These are phyloP conservation scores for Cosmia trapezina DNA, from an alignment of 2,888 invertebrate genomes.

Conservation along the genomic window DNA sequence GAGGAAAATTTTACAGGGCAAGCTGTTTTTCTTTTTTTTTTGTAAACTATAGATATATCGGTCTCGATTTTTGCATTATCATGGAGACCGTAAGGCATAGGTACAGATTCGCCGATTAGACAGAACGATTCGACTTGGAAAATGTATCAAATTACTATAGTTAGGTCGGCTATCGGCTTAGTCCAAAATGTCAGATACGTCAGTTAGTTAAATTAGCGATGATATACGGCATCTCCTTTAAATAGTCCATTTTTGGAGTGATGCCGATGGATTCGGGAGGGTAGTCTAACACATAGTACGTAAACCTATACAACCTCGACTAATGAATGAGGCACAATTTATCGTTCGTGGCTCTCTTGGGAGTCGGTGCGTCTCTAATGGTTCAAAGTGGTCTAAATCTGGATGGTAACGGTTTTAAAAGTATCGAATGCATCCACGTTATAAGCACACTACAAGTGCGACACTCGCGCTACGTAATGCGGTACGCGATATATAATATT, in stretches of 20 bases:
- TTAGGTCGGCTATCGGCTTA: no score
- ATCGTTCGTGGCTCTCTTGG: background rate
- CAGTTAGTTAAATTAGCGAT: no score
- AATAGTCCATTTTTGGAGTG: background rate
- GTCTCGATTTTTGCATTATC: no score
- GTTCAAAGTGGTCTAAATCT: constrained; percentile 41
- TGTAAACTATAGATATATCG: no score
- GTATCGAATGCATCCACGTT: constrained; percentile 68
- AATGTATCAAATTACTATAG: no score
- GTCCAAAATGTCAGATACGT: no score
- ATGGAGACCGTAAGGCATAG: no score
- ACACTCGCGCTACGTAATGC: constrained; percentile 52
- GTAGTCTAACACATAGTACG: constrained; percentile 10
- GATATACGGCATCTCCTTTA: background rate
- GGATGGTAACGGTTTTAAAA: constrained; percentile 12
- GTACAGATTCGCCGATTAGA: no score
- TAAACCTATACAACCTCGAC: constrained; percentile 9
- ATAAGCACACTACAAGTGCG: constrained; percentile 66
- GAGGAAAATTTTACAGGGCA: no score
- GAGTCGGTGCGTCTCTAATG: background rate
- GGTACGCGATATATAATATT: constrained; percentile 65
- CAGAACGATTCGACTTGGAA: no score
- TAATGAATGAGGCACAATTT: constrained; percentile 5
- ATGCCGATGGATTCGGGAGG: background rate
- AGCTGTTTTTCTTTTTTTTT: no score